Evolutionary conservation across 2,113 vertebrate genomes (phyloP), one percentile per base, ranked within the genome.

Genomic region (Mustela lutreola): DNA sequence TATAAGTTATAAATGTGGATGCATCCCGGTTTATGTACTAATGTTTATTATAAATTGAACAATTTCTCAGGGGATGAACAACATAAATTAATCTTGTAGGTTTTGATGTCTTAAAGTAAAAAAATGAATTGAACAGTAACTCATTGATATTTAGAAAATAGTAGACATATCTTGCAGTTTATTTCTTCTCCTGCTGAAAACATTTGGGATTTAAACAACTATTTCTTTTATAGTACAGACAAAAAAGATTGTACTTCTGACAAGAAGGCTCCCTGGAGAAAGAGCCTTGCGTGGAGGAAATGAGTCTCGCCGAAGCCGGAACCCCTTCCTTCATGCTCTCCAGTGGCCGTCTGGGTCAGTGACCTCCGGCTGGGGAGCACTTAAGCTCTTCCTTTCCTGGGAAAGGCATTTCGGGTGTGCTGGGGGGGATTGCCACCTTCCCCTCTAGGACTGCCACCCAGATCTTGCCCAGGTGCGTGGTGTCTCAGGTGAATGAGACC

Each of bases 41-140:
- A 65, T 63, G 42, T n/a, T 89, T 58, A 81, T 76, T 65, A 63
- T 71, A 87, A 96, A 76, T 36, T 78, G 42, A 65, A 56, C 60
- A 39, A 12, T 62, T 97, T 78, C 95, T 89, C 80, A 48, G 10
- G 48, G 70, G 81, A 81, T 1, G 2, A 56, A n/a, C 33, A 75
- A 70, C 63, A 58, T 56, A 95, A 89, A 87, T 96, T 71, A 96
- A 94, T 92, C 91, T 73, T 94, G 67, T 88, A 83, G 67, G 31
- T 91, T 91, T 78, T 78, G 91, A 78, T 89, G 80, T 84, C 48
- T 89, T 60, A 28, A 90, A 82, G 63, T 39, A 79, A 84, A 90
- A 78, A 62, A 79, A 60, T n/a, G 67, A 81, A 11, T 50, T 92
- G 93, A 85, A 33, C 45, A 81, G 63, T 70, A 88, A 53, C 76